Base-by-base conservation (phyloP, 2,888 invertebrate genomes). In the Drosophila greeni region DNA sequence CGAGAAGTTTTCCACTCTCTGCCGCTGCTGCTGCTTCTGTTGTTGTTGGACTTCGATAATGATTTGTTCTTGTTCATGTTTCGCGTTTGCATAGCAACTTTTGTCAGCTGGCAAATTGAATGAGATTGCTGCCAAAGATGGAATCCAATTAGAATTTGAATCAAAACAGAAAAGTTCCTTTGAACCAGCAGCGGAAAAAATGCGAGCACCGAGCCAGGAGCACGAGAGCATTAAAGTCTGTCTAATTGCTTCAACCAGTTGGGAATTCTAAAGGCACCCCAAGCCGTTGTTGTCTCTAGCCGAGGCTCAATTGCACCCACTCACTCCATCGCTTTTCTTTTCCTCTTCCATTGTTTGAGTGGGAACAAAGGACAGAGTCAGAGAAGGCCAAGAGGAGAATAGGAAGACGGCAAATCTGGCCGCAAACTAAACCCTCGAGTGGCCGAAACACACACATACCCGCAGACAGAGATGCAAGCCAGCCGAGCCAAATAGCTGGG, bases 81-180 rank as follows among this genome's bases (percentile, higher is more conserved):
- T 55, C 52, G 36, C 75, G 81, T 78, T 82, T 66, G 48, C 79
- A 79, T 79, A 74, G 79, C 81, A 79, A 79, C 79, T 82, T 79
- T 76, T 79, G 82, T 78, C 69, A 68, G 69, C 48, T 66, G 49
- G 59, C 53, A 70, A 74, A 45, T 60, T 60, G 59, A 60, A 60
- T 60, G 62, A 43, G 51, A 62, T 62, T 31, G 51, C 62, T 62
- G 62, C 61, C 61, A 61, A 61, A 62, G 61, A 62, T 62, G 62
- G 72, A 80, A 80, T 75, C 81, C 78, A 79, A 79, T 82, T 80
- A 82, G 62, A 62, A 62, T 62, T 51, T 43, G 40, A 62, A 62
- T 62, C 62, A 37, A 52, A 61, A 62, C 16, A 62, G 18, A 61
- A 62, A 61, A 62, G 62, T 53, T 45, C 64, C 64, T 53, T 64